A percentile compares a stretch with the other conserved stretches of the same genome.
phyloP scores from a whole-genome alignment of 2,797 vertebrate genomes.

The Acanthurus lineatus region DNA sequence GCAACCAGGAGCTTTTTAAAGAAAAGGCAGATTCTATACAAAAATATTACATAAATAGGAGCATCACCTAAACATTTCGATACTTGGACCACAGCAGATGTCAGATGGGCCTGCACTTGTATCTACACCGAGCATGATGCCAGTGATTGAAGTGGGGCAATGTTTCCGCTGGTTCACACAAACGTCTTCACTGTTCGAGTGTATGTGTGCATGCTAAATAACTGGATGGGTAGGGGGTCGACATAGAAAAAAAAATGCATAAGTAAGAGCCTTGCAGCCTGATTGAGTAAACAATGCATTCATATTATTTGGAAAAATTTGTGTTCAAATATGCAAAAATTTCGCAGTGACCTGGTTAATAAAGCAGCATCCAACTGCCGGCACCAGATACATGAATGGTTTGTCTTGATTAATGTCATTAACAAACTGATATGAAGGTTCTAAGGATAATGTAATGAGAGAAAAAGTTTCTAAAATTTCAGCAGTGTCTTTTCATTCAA shows the following conservation, averaged over 20 bases:
- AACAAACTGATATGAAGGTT: not conserved
- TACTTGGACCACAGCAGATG: constrained; percentile 29
- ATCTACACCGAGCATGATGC: constrained; percentile 31
- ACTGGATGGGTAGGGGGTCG: not conserved
- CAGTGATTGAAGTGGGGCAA: constrained; percentile 58
- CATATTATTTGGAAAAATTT: not conserved
- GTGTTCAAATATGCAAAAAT: not conserved
- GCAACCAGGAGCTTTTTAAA: constrained; percentile 11
- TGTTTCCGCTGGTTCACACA: constrained; percentile 56
- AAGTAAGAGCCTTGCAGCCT: not conserved
- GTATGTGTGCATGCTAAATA: constrained; percentile 7
- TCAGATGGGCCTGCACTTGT: constrained; percentile 44
- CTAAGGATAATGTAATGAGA: not conserved
- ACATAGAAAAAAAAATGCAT: not conserved
- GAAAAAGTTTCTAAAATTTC: not conserved
- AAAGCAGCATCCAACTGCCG: constrained; percentile 2
- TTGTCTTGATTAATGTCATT: constrained; percentile 4
- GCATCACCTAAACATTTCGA: constrained; percentile 26
- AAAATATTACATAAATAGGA: constrained; percentile 46
- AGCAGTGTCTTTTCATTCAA: not conserved
- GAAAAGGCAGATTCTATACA: constrained; percentile 25
- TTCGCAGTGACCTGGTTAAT: not conserved
- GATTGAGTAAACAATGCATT: constrained; percentile 2
- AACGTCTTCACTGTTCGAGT: constrained; percentile 23
- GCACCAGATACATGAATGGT: not conserved